Evolutionary conservation across 2,888 invertebrate species (phyloP), one percentile per base, ranked within the genome.

Genomic region (Ochropacha duplaris): DNA sequence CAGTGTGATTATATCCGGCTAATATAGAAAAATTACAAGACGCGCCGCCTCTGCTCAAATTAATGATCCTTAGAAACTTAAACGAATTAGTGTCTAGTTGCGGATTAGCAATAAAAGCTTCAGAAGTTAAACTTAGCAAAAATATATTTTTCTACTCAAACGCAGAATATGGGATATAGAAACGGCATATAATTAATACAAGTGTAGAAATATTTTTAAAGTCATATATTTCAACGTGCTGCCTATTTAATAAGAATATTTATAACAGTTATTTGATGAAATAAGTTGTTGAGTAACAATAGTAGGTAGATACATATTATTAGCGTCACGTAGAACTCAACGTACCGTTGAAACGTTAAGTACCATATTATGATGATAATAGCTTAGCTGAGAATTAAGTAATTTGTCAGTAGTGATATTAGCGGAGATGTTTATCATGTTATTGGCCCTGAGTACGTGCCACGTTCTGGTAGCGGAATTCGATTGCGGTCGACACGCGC

Each of bases 381-480:
- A 28, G 16, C 6, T 6, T 19, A 31, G 19, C 28, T 31, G 51
- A 22, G 28, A 31, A 28, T 52, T 19, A 22, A 34, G 26, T 12
- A 11, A 22, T 52, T 52, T 19, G 34, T 31, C 31, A 52, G 9
- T 51, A 34, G 34, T 14, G 14, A n/a, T 31, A 34, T 52, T 34
- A 28, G 52, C 19, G 22, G 31, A 31, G 63, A 44, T 50, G 44
- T 58, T 55, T 58, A 12, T 31, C 12, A 60, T 59, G 61, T 68
- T 64, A 60, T 61, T 59, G 56, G 59, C 57, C 62, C 55, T 60
- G 57, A 62, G 65, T 61, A 60, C 59, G 59, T 59, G 55, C 58
- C 75, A 78, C 81, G 82, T 81, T 74, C 71, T 71, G 71, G 83
- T 80, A 78, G 86, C 80, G 82, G 86, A 84, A 86, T 87, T 84